Evolutionary conservation across 2,888 invertebrate genomes (phyloP).

Genomic region (Heteromyza rotundicornis): DNA sequence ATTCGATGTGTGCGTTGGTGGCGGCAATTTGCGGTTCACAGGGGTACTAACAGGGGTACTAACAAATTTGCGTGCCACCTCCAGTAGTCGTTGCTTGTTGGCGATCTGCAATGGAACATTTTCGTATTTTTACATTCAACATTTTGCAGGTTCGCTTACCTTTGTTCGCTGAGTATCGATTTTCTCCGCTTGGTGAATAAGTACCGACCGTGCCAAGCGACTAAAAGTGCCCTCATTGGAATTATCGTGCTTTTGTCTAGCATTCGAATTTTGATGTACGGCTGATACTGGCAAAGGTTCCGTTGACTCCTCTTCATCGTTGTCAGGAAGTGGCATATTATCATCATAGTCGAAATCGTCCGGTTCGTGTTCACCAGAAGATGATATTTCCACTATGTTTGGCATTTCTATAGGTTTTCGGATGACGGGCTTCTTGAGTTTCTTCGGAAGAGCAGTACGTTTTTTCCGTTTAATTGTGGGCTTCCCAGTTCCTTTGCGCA

Average conservation of each 20-base stretch:
- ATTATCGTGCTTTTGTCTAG: not conserved
- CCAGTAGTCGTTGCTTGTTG: conserved; percentile 33
- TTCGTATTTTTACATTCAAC: no score
- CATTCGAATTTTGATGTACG: no score
- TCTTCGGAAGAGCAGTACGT: no score
- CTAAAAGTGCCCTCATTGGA: conserved; percentile 41
- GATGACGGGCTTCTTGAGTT: no score
- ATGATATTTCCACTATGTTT: not conserved
- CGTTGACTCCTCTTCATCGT: conserved; percentile 9
- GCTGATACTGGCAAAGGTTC: not conserved
- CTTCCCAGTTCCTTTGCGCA: conserved; percentile 61
- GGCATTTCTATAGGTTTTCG: not conserved
- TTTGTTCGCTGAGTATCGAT: conserved; percentile 9
- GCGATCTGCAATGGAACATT: no score
- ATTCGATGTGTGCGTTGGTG: not conserved
- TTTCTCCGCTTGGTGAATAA: conserved; percentile 45
- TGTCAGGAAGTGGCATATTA: conserved; percentile 2
- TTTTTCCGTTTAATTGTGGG: conserved; percentile 24
- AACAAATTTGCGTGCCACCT: conserved; percentile 45
- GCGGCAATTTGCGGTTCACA: conserved; percentile 30
- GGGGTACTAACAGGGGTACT: conserved; percentile 58
- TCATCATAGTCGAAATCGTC: conserved; percentile 9
- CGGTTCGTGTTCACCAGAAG: conserved; percentile 5
- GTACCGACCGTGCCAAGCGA: conserved; percentile 46
- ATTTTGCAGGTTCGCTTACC: no score